phyloP scores from a whole-genome alignment of 1,140 invertebrate genomes.

The Euura saliciscinereae region DNA sequence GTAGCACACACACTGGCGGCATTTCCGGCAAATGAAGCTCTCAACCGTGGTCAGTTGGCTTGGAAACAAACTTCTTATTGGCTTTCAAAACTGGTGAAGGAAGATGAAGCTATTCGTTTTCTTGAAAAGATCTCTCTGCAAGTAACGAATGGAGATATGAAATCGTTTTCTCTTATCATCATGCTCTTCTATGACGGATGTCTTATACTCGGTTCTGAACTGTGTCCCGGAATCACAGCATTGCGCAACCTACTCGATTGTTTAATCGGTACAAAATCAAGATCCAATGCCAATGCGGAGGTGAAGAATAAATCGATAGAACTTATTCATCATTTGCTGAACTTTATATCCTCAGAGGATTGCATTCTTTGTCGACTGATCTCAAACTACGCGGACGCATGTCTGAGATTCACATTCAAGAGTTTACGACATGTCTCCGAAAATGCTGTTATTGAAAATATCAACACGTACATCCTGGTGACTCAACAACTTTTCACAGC shows the following conservation, averaged over 20 bases:
- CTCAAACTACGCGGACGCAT: slow-evolving; percentile 11
- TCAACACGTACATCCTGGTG: slow-evolving; percentile 16
- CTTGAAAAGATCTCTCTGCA: slow-evolving; percentile 21
- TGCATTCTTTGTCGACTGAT: slow-evolving; percentile 15
- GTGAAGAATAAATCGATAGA: slow-evolving; percentile 14
- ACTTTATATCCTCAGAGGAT: slow-evolving; percentile 9
- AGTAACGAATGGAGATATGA: slow-evolving; percentile 11
- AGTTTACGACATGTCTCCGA: slow-evolving; percentile 14
- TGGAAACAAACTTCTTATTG: slow-evolving; percentile 29
- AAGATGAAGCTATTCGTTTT: slow-evolving; percentile 22
- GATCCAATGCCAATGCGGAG: slow-evolving; percentile 28
- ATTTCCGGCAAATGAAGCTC: slow-evolving; percentile 30
- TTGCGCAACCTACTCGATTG: slow-evolving; percentile 21
- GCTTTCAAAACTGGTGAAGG: slow-evolving; percentile 18
- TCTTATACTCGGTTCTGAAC: slow-evolving; percentile 19
- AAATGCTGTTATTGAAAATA: slow-evolving; percentile 23
- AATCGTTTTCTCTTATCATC: slow-evolving; percentile 28
- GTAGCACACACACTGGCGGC: slow-evolving; percentile 25
- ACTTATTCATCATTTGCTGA: slow-evolving; percentile 32
- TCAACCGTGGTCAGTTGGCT: slow-evolving; percentile 18
- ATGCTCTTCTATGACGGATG: slow-evolving; percentile 28
- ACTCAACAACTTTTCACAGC: slow-evolving; percentile 14
- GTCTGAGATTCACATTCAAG: slow-evolving; percentile 27
- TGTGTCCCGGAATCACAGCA: slow-evolving; percentile 8
- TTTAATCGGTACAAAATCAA: slow-evolving; percentile 19